Percentiles rank a stretch among this genome's conserved stretches.
Conservation (phyloP, 2,888 invertebrate species). For the Lasioglossum pauxillum region DNA sequence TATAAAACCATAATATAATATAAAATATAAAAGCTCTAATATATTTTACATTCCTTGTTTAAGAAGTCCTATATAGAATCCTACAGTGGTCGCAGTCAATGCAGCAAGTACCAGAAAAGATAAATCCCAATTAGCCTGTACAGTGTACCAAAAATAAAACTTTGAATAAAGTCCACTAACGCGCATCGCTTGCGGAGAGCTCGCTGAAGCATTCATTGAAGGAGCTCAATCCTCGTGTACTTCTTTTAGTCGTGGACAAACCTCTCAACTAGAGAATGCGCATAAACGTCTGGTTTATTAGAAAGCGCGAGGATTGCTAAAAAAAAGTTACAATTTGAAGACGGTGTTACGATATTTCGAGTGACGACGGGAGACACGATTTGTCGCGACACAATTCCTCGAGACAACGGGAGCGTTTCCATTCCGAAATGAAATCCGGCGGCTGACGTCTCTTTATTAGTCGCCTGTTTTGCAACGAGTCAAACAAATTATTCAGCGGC, state of each 20-base stretch:
- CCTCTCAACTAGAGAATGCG: neutral
- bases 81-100: neutral
- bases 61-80: neutral
- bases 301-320: neutral
- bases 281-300: neutral
- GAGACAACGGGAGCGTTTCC: constrained; percentile 14
- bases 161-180: neutral
- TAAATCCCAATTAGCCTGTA: neutral
- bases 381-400: constrained; percentile 12
- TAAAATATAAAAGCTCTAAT: neutral
- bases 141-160: neutral
- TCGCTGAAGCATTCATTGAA: neutral
- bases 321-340: neutral
- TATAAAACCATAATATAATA: too few relatives aligned
- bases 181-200: neutral
- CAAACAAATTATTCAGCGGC: constrained; percentile 70
- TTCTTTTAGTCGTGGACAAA: neutral
- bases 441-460: constrained; percentile 65
- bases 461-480: constrained; percentile 69
- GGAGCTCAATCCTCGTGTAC: neutral
- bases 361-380: neutral
- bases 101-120: neutral
- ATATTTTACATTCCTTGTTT: neutral
- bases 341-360: neutral
- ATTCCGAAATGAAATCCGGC: constrained; percentile 48